Evolutionary conservation across 1,140 invertebrate species (phyloP), one percentile per base, ranked within the genome.

Genomic region (Zaprionus kolodkinae): DNA sequence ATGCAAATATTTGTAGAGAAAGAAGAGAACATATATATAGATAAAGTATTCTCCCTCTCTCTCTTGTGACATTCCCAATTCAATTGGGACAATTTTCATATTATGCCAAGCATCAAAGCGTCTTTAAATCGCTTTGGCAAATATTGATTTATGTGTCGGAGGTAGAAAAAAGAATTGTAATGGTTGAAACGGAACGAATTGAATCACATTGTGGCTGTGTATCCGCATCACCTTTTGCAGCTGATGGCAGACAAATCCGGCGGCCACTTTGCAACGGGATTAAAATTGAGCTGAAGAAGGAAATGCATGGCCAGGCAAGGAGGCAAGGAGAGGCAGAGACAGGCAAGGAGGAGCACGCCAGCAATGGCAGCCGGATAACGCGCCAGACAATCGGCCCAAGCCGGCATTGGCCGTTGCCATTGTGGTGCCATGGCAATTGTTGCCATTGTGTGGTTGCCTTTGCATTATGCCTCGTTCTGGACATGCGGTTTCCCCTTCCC

Each of bases 111-210:
- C 33, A 57, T 67, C 82, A 77, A 81, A 71, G 63, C 67, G 70
- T 62, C 76, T 83, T 79, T 76, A 72, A 86, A 82, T 73, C 67
- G 71, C 75, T 60, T 70, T 45, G 63, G 61, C 57, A 79, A 79
- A 73, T 83, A 88, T 86, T 86, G 83, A 86, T 83, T 83, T 83
- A 86, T 72, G 62, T 56, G 63, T 35, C 25, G 21, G 6, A 11
- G 21, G 17, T 33, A 30, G 45, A 30, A 36, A 27, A 43, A 35
- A 30, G 63, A 45, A 66, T 57, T n/a, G 27, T 7, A 57, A 30
- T 13, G 21, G 27, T 55, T 55, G 52, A 59, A 59, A 59, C 35
- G 54, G 56, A 61, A 36, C 65, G 56, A 61, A 36, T 50, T 43
- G 33, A 61, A 60, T 36, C 55, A 25, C 17, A 68, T 52, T 60